Base-by-base conservation (phyloP, 2,888 invertebrate genomes). In the Apoderus coryli region DNA sequence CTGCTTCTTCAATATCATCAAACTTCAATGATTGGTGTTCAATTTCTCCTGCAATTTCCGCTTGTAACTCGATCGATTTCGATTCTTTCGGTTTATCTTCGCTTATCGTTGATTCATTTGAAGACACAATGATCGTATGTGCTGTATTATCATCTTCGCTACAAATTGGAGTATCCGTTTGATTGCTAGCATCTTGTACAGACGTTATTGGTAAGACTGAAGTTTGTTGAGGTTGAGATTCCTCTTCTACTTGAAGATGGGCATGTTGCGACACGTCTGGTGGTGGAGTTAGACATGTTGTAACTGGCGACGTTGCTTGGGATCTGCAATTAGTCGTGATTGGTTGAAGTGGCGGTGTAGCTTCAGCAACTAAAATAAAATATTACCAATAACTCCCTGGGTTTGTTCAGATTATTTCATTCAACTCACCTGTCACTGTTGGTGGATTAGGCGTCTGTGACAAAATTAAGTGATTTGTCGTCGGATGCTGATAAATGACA, bases 141-240 rank as follows among this genome's bases (percentile, higher is more conserved):
- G 36, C 34, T 7, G 41, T 41, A 34, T 64, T 55, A 33, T 64
- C 77, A 40, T 77, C 76, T 32, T 77, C 77, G 43, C 75, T 76
- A 45, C 70, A 67, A 2, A 65, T 58, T 1, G 76, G 72, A 11
- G 77, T 73, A 46, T 84, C 82, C 0, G 84, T 84, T 58, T 85
- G 84, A 49, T 82, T 84, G 29, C 79, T 79, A 0, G 82, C 82
- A 47, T 84, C 82, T 51, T 71, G 81, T n/a, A 78, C 79, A 5
- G 37, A 30, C 9, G 42, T 40, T 2, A 28, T 13, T 32, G 10
- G 5, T n/a, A n/a, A n/a, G n/a, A 10, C 11, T 16, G 29, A 32
- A 12, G 26, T 16, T 9, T 36, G 71, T 70, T 2, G 67, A 61
- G 2, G 11, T 6, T 10, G 15, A 16, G 59, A 59, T 35, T 34